Conservation (phyloP, 2,797 vertebrate species). For the Pseudochromis fuscus region DNA sequence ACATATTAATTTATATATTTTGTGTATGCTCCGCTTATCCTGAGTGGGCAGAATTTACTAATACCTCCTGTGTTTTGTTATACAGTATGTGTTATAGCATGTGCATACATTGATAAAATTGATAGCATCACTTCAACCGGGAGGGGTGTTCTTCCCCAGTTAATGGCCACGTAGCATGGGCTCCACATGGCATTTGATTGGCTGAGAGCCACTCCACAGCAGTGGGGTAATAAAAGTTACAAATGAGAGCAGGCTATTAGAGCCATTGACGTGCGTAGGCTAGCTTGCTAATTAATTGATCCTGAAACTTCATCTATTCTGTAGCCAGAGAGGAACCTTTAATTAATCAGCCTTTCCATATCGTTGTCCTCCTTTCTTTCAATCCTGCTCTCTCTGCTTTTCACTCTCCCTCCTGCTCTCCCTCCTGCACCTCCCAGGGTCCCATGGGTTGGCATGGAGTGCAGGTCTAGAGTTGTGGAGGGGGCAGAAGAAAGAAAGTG, state of each 20-base stretch:
- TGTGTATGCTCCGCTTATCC: conserved; percentile 8
- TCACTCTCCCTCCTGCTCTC: conserved; percentile 7
- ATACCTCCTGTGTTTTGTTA: conserved; percentile 1
- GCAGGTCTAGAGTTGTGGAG: conserved; percentile 45
- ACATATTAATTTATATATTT: conserved; percentile 29
- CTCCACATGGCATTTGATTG: conserved; percentile 72
- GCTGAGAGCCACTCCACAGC: conserved; percentile 77
- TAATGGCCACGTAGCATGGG: conserved; percentile 69
- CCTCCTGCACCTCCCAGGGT: conserved; percentile 15
- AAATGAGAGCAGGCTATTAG: conserved; percentile 86
- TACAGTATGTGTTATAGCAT: conserved; percentile 24
- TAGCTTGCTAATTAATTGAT: conserved; percentile 86
- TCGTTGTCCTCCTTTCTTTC: conserved; percentile 58
- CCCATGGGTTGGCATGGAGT: conserved; percentile 43
- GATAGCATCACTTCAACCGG: conserved; percentile 61
- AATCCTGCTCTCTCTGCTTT: conserved; percentile 26
- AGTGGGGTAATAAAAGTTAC: conserved; percentile 85
- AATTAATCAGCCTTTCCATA: conserved; percentile 81
- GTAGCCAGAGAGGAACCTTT: conserved; percentile 80
- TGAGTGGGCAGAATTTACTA: conserved; percentile 10
- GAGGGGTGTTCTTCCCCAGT: conserved; percentile 41
- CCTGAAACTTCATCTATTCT: conserved; percentile 86
- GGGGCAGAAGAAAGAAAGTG: conserved; percentile 37
- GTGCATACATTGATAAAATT: conserved; percentile 58
- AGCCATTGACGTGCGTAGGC: conserved; percentile 82